phyloP scores from a whole-genome alignment of 2,113 vertebrate species.

The Ophiodon elongatus region DNA sequence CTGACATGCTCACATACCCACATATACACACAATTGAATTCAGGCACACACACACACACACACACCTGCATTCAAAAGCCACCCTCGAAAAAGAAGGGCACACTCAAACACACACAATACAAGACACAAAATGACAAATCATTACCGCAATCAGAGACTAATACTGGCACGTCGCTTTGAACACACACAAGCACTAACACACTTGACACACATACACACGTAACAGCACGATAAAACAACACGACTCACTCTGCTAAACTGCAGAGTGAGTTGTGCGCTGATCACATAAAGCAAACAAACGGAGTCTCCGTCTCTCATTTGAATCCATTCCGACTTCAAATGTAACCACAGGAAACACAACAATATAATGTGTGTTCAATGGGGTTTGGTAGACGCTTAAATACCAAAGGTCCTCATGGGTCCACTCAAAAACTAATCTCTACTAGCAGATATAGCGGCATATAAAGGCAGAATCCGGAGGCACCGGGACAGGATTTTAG shows the following conservation, averaged over 20 bases:
- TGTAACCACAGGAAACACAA: not conserved
- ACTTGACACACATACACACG: constrained; percentile 1
- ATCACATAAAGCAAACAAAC: constrained; percentile 9
- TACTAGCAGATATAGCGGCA: not conserved
- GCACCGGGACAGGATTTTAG: not conserved
- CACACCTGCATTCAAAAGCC: constrained; percentile 7
- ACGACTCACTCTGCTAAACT: constrained; percentile 4
- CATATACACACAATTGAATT: not conserved
- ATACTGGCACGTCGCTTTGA: constrained; percentile 5
- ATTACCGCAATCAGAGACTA: constrained; percentile 19
- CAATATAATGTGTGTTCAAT: not conserved
- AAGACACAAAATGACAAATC: constrained; percentile 39
- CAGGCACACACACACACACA: constrained; percentile 13
- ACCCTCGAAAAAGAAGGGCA: not conserved
- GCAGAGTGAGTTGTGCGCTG: not conserved
- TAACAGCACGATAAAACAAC: constrained; percentile 19
- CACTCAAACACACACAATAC: constrained; percentile 8
- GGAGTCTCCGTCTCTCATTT: not conserved
- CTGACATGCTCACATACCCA: not conserved
- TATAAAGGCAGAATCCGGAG: not conserved
- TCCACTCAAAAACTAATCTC: not conserved
- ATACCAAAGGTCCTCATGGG: not conserved
- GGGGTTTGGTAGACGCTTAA: not conserved
- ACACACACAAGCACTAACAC: constrained; percentile 14
- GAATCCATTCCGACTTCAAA: not conserved